phyloP scores from a whole-genome alignment of 2,797 vertebrate genomes.

The Cryptoblepharus egeriae region DNA sequence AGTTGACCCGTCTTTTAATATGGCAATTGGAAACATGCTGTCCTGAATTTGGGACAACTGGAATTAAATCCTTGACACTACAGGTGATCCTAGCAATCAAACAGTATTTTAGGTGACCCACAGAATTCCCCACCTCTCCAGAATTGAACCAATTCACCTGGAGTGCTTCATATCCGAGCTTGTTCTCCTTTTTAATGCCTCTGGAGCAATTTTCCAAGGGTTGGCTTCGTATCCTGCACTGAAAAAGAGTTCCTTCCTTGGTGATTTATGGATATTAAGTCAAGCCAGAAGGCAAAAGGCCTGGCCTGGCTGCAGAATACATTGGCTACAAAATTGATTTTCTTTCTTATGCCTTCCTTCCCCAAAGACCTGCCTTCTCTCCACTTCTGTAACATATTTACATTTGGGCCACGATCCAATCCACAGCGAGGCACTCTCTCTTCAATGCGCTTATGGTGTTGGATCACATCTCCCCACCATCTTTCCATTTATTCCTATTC shows the following conservation, averaged over 20 bases:
- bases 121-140: neutral
- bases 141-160: constrained; percentile 55
- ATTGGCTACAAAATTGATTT: constrained; percentile 65
- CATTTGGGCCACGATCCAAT: neutral
- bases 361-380: constrained; percentile 25
- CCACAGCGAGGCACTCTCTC: neutral
- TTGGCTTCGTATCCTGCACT: constrained; percentile 66
- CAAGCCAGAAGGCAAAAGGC: constrained; percentile 59
- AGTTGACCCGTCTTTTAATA: neutral
- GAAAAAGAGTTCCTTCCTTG: constrained; percentile 64
- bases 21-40: neutral
- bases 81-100: constrained; percentile 14
- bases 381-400: constrained; percentile 35
- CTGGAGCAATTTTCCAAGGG: constrained; percentile 69
- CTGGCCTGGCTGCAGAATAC: constrained; percentile 60
- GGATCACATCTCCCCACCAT: too few relatives aligned
- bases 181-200: constrained; percentile 66
- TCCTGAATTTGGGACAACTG: rapidly evolving
- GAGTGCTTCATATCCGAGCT: constrained; percentile 59
- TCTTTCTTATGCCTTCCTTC: constrained; percentile 40
- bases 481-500: too few relatives aligned
- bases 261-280: constrained; percentile 71
- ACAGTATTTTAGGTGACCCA: constrained; percentile 53
- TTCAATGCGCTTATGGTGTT: neutral
- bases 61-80: constrained; percentile 5